A percentile compares a stretch with the other conserved stretches of the same genome.
These are phyloP conservation scores for Diplodus sargus DNA, from an alignment of 2,797 vertebrate genomes.

Conservation along the genomic window DNA sequence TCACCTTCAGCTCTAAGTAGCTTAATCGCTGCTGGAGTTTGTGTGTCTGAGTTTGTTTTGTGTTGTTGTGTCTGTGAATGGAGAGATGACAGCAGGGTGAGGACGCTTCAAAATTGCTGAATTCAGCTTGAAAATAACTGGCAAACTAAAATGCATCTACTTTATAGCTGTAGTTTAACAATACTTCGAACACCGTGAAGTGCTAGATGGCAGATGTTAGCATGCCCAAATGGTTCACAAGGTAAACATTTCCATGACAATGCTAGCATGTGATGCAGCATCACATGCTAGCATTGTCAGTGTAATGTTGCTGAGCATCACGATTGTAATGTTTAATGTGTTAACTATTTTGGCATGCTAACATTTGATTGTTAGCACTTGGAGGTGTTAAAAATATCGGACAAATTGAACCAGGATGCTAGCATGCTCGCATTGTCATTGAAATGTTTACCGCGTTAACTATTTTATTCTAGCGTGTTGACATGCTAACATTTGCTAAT, in stretches of 20 bases:
- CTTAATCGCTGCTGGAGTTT: conserved; percentile 77
- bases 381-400: not conserved
- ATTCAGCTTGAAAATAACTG: conserved; percentile 25
- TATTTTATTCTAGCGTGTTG: no score
- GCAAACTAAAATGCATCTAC: not conserved
- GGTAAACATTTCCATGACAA: not conserved
- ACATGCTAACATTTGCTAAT: no score
- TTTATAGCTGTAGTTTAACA: not conserved
- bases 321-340: not conserved
- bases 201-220: not conserved
- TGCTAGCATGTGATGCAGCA: no score
- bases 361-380: not conserved
- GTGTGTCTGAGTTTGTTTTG: conserved; percentile 55
- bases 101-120: conserved; percentile 38
- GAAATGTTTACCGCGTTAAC: not conserved
- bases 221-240: not conserved
- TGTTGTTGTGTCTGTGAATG: conserved; percentile 30
- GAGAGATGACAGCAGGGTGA: conserved; percentile 35
- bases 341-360: not conserved
- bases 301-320: no score
- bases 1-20: conserved; percentile 78
- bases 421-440: no score
- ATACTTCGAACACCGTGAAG: not conserved
- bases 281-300: no score
- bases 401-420: not conserved